Evolutionary conservation across 2,888 invertebrate genomes (phyloP), one percentile per base, ranked within the genome.

Genomic region (Theretra japonica): DNA sequence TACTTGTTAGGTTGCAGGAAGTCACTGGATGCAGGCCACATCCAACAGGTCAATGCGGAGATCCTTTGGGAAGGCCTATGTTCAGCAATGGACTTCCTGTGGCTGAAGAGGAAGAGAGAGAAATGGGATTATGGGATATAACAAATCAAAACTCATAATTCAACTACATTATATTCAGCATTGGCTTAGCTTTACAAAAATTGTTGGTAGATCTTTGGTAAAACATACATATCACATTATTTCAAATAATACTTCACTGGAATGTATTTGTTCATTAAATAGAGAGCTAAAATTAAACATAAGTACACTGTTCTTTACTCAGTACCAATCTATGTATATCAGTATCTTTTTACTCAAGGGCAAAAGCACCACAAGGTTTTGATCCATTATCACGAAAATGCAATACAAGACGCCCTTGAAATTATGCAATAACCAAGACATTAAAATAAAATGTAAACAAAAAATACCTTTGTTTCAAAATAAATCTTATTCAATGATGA

Each of bases 111-210:
- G n/a, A n/a, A n/a, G n/a, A n/a, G n/a, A n/a, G n/a, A n/a, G n/a
- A 50, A 17, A 19, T 17, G 7, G n/a, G 53, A 53, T 65, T 48
- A 23, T 15, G 6, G 6, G 23, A 6, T 65, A 17, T 41, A 21
- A 21, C 4, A 65, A 65, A 65, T 48, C 74, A 74, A 84, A 83
- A 79, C 33, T 72, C 70, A 58, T 79, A 86, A 87, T 84, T 88
- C 79, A 83, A 82, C 85, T 88, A 89, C 84, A 81, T 83, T 82
- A 82, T 84, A 83, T 79, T 82, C 79, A 81, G 79, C 79, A 77
- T 82, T 78, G 77, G 72, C 77, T 78, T 79, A 77, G 78, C 72
- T 74, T 76, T 80, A 75, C 75, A 76, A 76, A 76, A 80, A 75
- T 77, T 77, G 82, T 83, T 83, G 83, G 81, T 82, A 80, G 76